These are phyloP conservation scores for Desmophyllum pertusum DNA, from an alignment of 92 coral and sea anemone genomes.

Conservation along the genomic window DNA sequence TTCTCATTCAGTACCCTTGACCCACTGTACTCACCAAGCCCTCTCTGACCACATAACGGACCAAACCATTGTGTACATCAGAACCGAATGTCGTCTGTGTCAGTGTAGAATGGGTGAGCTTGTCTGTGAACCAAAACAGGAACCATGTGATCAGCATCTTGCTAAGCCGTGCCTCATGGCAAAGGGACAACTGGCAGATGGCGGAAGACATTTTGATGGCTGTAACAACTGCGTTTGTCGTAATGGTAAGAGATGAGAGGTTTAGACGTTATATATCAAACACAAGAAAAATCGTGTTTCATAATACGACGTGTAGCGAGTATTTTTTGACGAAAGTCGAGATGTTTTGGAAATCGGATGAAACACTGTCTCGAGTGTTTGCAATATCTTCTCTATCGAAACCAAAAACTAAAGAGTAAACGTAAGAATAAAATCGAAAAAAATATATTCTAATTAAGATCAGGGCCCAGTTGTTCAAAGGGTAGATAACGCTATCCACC, in stretches of 20 bases:
- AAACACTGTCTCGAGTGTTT: too few species aligned
- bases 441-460: too few species aligned
- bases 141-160: conserved; percentile 43
- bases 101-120: conserved; percentile 69
- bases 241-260: conserved; percentile 65
- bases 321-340: too few species aligned
- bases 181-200: conserved; percentile 69
- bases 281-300: too few species aligned
- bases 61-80: conserved; percentile 69
- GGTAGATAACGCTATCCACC: too few species aligned
- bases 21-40: conserved; percentile 16
- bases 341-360: too few species aligned
- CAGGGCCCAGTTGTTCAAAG: too few species aligned
- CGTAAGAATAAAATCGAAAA: too few species aligned
- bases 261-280: neutral
- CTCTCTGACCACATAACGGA: conserved; percentile 34
- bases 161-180: conserved; percentile 63
- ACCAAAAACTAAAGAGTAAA: too few species aligned
- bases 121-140: conserved; percentile 64
- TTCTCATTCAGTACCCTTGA: neutral
- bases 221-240: conserved; percentile 90
- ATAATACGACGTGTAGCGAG: too few species aligned
- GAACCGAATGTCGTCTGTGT: conserved; percentile 77
- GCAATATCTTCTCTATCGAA: too few species aligned
- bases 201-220: conserved; percentile 84